Conservation (phyloP, 2,113 vertebrate genomes). For the Eonycteris spelaea region DNA sequence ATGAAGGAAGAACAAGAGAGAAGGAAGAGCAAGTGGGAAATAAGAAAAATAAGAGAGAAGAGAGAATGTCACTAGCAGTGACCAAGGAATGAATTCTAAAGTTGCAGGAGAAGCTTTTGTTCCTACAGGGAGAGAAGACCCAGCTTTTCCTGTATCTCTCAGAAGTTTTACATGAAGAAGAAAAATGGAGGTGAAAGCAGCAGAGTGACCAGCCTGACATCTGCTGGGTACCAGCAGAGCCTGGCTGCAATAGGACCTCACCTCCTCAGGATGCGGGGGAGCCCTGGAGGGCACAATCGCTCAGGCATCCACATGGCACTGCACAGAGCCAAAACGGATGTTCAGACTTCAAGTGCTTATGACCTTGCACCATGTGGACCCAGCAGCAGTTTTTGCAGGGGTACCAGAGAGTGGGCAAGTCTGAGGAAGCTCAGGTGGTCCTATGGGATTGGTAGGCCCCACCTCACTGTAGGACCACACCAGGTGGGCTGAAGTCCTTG, state of each 20-base stretch:
- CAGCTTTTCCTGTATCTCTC: conserved; percentile 91
- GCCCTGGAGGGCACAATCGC: conserved; percentile 86
- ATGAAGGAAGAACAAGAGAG: conserved; percentile 91
- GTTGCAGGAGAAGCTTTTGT: conserved; percentile 89
- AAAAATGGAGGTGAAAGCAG: conserved; percentile 90
- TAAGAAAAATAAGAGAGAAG: conserved; percentile 90
- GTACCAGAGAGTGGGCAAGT: conserved; percentile 88
- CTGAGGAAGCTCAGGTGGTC: conserved; percentile 72
- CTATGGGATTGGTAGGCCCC: conserved; percentile 78
- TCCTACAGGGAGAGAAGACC: conserved; percentile 91
- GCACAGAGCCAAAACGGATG: conserved; percentile 90
- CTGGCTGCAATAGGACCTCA: conserved; percentile 88
- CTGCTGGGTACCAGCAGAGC: conserved; percentile 86
- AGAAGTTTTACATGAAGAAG: conserved; percentile 91
- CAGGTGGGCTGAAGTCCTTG: conserved; percentile 82
- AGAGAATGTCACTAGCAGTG: conserved; percentile 91
- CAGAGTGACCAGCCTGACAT: conserved; percentile 91
- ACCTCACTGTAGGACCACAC: conserved; percentile 79
- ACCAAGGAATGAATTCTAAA: conserved; percentile 88
- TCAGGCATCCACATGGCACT: conserved; percentile 83
- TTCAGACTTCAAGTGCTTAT: conserved; percentile 87
- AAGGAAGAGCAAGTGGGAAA: conserved; percentile 91
- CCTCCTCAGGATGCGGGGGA: conserved; percentile 88
- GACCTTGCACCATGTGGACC: conserved; percentile 84
- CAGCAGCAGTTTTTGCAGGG: conserved; percentile 81